Base-by-base conservation (phyloP, 1,140 invertebrate genomes). In the Macrobrachium rosenbergii region DNA sequence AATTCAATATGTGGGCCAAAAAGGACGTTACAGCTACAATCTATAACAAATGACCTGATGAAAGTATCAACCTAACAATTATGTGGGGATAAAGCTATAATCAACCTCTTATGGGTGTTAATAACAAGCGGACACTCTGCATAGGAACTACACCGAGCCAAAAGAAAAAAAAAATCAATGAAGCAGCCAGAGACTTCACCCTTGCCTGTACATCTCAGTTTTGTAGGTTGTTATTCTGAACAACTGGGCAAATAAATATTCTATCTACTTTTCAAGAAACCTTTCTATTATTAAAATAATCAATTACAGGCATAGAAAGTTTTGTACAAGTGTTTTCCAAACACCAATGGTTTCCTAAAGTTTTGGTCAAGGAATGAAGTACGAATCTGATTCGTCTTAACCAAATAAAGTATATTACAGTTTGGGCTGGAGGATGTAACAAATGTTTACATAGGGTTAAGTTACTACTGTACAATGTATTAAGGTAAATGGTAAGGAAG, bases 41-140 rank as follows among this genome's bases (percentile, higher is more conserved):
- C 63, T 69, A 43, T 52, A 82, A 72, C 80, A 23, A 73, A 75
- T 45, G 69, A 67, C 85, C 81, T 78, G 63, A 62, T 67, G 78
- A 62, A 23, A 80, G 81, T 67, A 73, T 82, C 78, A 87, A 87
- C 85, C 85, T 87, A 87, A 21, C 75, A 72, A 75, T 81, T 80
- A 87, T 64, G 63, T 19, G 63, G 67, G 69, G 69, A 72, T 87
- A 87, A 87, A 87, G 85, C 85, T 87, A 87, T 60, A 62, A 59
- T 87, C 78, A 87, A 87, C 85, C 85, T 87, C 85, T 87, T 81
- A 79, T 87, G 79, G 85, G 77, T 72, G 85, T 87, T 87, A 87
- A 87, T 87, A 87, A 52, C 52, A 52, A 87, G 85, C 85, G 72
- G 85, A 43, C 85, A 87, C 69, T 87, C 85, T 81, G 85, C 85